phyloP scores from a whole-genome alignment of 2,888 invertebrate genomes.

The Mimachlamys varia region DNA sequence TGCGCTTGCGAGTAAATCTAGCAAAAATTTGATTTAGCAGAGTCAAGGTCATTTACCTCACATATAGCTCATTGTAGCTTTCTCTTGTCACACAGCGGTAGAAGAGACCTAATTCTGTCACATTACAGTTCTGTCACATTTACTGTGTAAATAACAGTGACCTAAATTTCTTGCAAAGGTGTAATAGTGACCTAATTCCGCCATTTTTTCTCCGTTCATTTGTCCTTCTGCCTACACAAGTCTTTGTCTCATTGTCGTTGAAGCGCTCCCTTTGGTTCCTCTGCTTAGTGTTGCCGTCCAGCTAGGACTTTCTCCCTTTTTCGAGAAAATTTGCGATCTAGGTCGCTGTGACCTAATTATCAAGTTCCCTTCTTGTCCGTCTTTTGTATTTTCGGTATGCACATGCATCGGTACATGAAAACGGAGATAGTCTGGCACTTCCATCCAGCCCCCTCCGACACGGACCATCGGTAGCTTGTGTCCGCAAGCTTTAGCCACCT shows the following conservation, averaged over 20 bases:
- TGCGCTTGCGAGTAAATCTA: no score
- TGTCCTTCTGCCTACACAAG: neutral
- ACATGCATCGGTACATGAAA: conserved; percentile 51
- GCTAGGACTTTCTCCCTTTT: conserved; percentile 1
- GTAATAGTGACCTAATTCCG: neutral
- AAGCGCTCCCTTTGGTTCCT: neutral
- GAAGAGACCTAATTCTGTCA: neutral
- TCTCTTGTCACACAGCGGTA: no score
- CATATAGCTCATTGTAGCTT: no score
- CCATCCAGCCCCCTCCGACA: conserved; percentile 55
- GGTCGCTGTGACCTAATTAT: conserved; percentile 24
- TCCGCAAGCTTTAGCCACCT: neutral
- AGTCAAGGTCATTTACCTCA: no score
- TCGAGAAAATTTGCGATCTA: neutral
- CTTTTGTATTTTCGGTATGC: conserved; percentile 32
- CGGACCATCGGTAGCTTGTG: conserved; percentile 45
- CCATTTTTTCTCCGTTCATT: neutral
- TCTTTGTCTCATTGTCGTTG: conserved; percentile 19
- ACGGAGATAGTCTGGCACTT: conserved; percentile 50
- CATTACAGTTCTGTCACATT: no score
- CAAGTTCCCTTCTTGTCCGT: neutral
- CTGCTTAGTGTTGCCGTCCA: neutral
- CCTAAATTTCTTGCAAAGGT: neutral
- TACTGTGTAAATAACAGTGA: neutral
- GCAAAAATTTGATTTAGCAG: no score